phyloP scores from a whole-genome alignment of 2,797 vertebrate species.

The Sebastes vulpes region DNA sequence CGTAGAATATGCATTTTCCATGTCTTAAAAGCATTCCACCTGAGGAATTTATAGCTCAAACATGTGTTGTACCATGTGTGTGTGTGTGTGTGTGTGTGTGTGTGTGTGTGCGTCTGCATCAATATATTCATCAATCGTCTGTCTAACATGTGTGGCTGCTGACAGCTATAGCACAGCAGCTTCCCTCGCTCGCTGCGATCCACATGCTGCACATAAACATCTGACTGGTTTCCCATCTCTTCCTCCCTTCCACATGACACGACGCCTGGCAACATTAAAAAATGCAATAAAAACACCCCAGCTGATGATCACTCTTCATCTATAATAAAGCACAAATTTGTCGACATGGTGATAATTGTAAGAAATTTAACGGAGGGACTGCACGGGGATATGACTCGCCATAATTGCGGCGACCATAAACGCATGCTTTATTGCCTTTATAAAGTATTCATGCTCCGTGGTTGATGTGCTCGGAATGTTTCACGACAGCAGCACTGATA shows the following conservation, averaged over 20 bases:
- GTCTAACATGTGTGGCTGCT: slow-evolving; percentile 18
- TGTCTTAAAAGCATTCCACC: background rate
- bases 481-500: slow-evolving; percentile 61
- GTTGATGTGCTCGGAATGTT: slow-evolving; percentile 74
- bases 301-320: slow-evolving; percentile 67
- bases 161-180: slow-evolving; percentile 18
- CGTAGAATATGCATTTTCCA: background rate
- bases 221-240: slow-evolving; percentile 4
- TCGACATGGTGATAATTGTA: slow-evolving; percentile 75
- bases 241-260: slow-evolving; percentile 4
- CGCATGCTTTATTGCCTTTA: slow-evolving; percentile 82
- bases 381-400: slow-evolving; percentile 62
- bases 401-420: slow-evolving; percentile 80
- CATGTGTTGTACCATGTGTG: background rate
- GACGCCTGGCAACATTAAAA: slow-evolving; percentile 42
- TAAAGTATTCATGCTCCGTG: slow-evolving; percentile 83
- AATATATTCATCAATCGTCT: slow-evolving; percentile 15
- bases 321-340: slow-evolving; percentile 77
- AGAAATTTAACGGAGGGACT: slow-evolving; percentile 62
- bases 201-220: slow-evolving; percentile 19
- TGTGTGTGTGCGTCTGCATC: background rate
- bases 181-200: background rate
- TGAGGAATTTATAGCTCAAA: background rate
- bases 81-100: background rate
- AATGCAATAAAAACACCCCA: slow-evolving; percentile 61